These are phyloP conservation scores for Drosophila subsilvestris DNA, from an alignment of 2,888 invertebrate genomes.

Conservation along the genomic window DNA sequence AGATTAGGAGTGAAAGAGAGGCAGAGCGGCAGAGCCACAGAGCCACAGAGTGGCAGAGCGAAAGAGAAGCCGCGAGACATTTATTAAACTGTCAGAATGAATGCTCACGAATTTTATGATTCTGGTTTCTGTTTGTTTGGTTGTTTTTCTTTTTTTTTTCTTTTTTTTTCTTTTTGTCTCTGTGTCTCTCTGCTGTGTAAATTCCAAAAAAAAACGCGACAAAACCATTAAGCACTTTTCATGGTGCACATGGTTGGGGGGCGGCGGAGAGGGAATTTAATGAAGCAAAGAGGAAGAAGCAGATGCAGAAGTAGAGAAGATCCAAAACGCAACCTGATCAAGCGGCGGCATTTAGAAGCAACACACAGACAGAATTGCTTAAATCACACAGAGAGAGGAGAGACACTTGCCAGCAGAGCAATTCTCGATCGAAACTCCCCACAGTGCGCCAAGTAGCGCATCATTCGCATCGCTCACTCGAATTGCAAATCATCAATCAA, in stretches of 20 bases:
- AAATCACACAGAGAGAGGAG: no score
- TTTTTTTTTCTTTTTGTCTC: conserved; percentile 12
- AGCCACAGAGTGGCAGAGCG: not conserved
- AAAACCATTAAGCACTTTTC: conserved; percentile 72
- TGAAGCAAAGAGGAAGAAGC: conserved; percentile 42
- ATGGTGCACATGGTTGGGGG: conserved; percentile 36
- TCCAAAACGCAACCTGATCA: conserved; percentile 19
- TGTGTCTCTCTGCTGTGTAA: conserved; percentile 63
- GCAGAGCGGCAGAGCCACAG: no score
- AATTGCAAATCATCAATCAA: not conserved
- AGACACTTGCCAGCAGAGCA: not conserved
- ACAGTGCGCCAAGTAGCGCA: no score
- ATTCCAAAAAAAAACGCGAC: conserved; percentile 67
- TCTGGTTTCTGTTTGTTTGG: conserved; percentile 34
- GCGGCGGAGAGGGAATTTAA: conserved; percentile 50
- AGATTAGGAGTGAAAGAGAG: not conserved
- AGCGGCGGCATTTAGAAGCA: conserved; percentile 13
- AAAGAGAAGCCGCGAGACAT: conserved; percentile 37
- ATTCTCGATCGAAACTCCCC: not conserved
- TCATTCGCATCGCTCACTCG: not conserved
- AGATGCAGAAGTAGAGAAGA: conserved; percentile 25
- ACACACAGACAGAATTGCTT: no score
- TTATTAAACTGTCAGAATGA: conserved; percentile 76
- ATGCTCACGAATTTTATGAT: conserved; percentile 61
- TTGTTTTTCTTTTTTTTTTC: not conserved